Evolutionary conservation across 2,113 vertebrate species (phyloP).

Genomic region (Hepsetus odoe): DNA sequence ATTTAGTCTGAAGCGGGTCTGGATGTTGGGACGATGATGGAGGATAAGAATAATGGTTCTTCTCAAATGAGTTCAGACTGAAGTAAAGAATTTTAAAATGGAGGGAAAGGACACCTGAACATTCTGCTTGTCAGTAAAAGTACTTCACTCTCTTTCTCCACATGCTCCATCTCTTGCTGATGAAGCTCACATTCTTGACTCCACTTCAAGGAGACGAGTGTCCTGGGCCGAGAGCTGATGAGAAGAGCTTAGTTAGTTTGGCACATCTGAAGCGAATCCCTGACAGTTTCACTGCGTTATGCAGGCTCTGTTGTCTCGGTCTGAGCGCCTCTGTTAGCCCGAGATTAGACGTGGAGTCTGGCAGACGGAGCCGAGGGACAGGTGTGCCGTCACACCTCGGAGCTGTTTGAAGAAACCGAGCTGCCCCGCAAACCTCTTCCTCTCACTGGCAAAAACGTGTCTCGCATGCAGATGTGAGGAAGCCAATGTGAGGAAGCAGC

Average conservation of each 20-base stretch:
- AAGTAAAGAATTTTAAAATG: too few species aligned
- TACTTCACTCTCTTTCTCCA: neutral
- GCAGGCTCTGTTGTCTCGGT: neutral
- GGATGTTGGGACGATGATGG: too few species aligned
- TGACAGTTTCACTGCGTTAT: neutral
- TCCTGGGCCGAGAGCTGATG: neutral
- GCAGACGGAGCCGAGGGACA: neutral
- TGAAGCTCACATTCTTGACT: neutral
- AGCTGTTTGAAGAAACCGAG: neutral
- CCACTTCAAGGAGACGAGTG: neutral
- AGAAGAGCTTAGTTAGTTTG: slow-evolving; percentile 3
- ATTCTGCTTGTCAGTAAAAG: too few species aligned
- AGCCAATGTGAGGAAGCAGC: too few species aligned
- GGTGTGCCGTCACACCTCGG: neutral
- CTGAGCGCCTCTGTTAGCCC: neutral
- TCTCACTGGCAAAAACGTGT: neutral
- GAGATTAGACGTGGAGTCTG: neutral
- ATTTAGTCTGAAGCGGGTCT: too few species aligned
- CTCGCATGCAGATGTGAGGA: neutral
- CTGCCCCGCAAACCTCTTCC: neutral
- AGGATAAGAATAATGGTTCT: too few species aligned
- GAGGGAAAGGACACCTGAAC: too few species aligned
- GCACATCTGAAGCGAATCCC: neutral
- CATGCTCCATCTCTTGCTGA: neutral
- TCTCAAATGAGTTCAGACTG: too few species aligned